phyloP scores from a whole-genome alignment of 2,113 vertebrate species.

The Lepus timidus region DNA sequence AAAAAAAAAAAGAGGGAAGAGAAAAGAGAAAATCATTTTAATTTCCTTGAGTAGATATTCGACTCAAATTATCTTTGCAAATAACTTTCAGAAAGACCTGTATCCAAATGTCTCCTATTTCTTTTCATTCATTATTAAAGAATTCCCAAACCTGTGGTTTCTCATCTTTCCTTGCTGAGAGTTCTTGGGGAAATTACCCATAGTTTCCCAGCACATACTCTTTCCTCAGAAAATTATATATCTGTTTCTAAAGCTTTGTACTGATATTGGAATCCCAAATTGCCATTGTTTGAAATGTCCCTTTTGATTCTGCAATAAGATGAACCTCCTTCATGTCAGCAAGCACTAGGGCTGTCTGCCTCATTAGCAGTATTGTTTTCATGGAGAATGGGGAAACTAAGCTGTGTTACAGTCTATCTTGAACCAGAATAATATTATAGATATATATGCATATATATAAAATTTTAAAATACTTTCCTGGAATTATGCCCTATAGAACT shows the following conservation, averaged over 20 bases:
- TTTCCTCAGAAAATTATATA: background rate
- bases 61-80: conserved; percentile 13
- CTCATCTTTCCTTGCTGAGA: background rate
- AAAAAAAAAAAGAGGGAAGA: background rate
- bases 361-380: background rate
- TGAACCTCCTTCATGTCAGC: background rate
- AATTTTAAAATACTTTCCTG: background rate
- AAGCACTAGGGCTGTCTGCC: background rate
- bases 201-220: background rate
- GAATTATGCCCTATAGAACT: background rate
- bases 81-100: background rate
- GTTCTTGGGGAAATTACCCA: background rate
- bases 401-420: background rate
- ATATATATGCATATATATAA: conserved; percentile 2
- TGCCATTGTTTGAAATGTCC: background rate
- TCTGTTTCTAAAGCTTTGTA: background rate
- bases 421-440: background rate
- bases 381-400: background rate
- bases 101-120: background rate
- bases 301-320: background rate
- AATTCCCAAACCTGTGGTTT: background rate
- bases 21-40: conserved; percentile 21
- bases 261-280: background rate
- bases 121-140: background rate
- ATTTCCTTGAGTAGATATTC: conserved; percentile 1